These are phyloP conservation scores for Dicrurus megarhynchus DNA, from an alignment of 2,113 vertebrate species.

Conservation along the genomic window DNA sequence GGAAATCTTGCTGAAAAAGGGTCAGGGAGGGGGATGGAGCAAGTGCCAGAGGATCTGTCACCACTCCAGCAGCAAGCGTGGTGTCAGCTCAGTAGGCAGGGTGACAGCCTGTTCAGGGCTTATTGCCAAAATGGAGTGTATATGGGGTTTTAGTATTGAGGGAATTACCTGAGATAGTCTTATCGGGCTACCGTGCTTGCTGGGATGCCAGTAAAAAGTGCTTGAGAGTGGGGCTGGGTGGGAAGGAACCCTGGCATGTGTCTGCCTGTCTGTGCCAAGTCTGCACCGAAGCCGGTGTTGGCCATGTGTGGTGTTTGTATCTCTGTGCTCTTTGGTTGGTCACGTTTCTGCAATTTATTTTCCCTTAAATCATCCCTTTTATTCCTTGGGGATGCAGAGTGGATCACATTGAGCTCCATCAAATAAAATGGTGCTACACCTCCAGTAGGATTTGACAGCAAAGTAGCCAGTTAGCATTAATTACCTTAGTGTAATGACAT, in stretches of 20 bases:
- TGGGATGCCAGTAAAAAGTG: background rate
- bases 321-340: background rate
- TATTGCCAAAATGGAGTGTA: background rate
- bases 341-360: fast-evolving
- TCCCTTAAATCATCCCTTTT: background rate
- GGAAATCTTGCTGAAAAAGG: background rate
- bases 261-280: fast-evolving
- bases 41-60: background rate
- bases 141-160: background rate
- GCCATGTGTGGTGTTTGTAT: fast-evolving
- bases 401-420: fast-evolving
- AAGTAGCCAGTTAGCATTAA: background rate
- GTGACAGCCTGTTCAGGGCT: background rate
- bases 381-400: fast-evolving
- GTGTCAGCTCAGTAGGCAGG: background rate
- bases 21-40: background rate
- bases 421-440: background rate
- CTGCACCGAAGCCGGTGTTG: fast-evolving
- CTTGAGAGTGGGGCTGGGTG: background rate
- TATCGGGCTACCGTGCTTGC: background rate
- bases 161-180: background rate
- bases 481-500: fast-evolving
- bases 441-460: background rate
- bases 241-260: fast-evolving
- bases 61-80: fast-evolving